phyloP scores from a whole-genome alignment of 2,888 invertebrate genomes.

The Drosophila atroscutellata region DNA sequence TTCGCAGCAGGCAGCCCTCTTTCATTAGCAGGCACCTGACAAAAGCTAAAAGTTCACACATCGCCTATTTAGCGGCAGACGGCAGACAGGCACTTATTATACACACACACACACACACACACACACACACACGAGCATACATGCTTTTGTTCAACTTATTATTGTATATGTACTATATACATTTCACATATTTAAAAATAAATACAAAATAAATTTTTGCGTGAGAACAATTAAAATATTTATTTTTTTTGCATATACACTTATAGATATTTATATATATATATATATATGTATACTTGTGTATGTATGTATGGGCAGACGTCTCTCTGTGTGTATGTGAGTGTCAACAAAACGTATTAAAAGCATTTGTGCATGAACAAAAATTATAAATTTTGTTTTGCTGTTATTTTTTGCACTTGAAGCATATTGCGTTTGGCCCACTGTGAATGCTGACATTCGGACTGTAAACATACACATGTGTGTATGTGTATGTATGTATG shows the following conservation, averaged over 20 bases:
- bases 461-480: conserved; percentile 3
- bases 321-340: conserved; percentile 11
- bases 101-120: conserved; percentile 22
- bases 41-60: conserved; percentile 77
- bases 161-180: conserved; percentile 42
- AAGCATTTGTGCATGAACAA: conserved; percentile 40
- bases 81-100: conserved; percentile 69
- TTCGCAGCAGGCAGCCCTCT: conserved; percentile 31
- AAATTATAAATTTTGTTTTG: neutral
- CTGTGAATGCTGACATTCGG: conserved; percentile 59
- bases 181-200: conserved; percentile 71
- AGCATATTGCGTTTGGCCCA: conserved; percentile 61
- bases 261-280: neutral
- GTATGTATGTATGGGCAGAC: conserved; percentile 11
- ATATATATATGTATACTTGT: conserved; percentile 19
- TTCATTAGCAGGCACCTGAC: conserved; percentile 76
- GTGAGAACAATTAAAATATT: conserved; percentile 72
- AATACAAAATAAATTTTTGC: conserved; percentile 69
- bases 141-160: conserved; percentile 57
- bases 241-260: neutral
- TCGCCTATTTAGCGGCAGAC: conserved; percentile 61
- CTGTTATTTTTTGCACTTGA: conserved; percentile 61
- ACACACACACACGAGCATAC: conserved; percentile 16
- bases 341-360: conserved; percentile 52
- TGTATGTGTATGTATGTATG: conserved; percentile 24